Evolutionary conservation across 2,888 invertebrate genomes (phyloP), one percentile per base, ranked within the genome.

Genomic region (Pollenia labialis): DNA sequence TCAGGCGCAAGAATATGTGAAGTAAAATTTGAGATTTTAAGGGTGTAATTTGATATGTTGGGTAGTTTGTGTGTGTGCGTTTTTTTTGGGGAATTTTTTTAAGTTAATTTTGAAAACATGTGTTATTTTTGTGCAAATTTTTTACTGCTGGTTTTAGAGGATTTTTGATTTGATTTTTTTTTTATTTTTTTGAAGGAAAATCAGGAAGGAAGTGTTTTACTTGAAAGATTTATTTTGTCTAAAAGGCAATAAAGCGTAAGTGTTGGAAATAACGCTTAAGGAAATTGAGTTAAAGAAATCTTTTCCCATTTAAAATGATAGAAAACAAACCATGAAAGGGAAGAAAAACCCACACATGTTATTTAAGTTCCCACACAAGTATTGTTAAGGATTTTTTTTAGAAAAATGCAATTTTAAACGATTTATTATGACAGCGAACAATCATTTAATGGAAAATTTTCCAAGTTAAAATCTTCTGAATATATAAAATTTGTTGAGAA

Each of bases 191-290:
- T 52, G 48, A 0, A 12, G 12, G n/a, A 76, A 76, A 66, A 32
- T 40, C 71, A 76, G 76, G 52, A 81, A 74, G 87, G 77, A 81
- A 72, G 23, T 56, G 52, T 77, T 81, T 69, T 64, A 69, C 40
- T 32, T 32, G 32, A 42, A 66, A 81, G 79, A 80, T 80, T 82
- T 82, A 69, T 75, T 75, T 32, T 75, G 69, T 60, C n/a, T 40
- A 75, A n/a, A n/a, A 84, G 86, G 88, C 81, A 88, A 88, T 86
- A 75, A 64, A 71, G 81, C 86, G 68, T 81, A 84, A 88, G 88
- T 84, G 86, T 66, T 84, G 75, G 10, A 75, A 75, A 84, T 86
- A 81, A 82, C 75, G 82, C 86, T 84, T 81, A 75, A 77, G 84
- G 84, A 80, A 68, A 80, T 80, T 62, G 62, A 54, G n/a, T 82